These are phyloP conservation scores for Aurelia aurita DNA, from an alignment of 30 jellyfish, hydroid and myxozoan species.

Conservation along the genomic window DNA sequence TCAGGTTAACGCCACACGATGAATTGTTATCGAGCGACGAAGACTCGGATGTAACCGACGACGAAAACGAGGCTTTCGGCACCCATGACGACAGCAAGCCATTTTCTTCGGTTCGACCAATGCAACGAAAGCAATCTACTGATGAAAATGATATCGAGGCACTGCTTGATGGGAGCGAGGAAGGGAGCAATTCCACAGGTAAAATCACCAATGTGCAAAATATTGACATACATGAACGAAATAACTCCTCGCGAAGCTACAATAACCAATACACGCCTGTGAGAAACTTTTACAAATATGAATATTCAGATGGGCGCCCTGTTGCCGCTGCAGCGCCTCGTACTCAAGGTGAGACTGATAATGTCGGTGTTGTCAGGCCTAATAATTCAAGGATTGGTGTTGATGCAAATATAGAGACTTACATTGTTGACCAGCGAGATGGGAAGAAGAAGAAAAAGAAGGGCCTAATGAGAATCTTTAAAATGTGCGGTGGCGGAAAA, in stretches of 20 bases:
- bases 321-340: constrained; percentile 68
- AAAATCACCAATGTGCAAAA: constrained; percentile 32
- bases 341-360: constrained; percentile 70
- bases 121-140: constrained; percentile 60
- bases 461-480: constrained; percentile 82
- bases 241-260: constrained; percentile 59
- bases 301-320: constrained; percentile 76
- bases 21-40: constrained; percentile 37
- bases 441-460: constrained; percentile 80
- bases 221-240: constrained; percentile 50
- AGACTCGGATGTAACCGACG: constrained; percentile 54
- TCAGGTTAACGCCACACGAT: constrained; percentile 44
- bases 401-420: constrained; percentile 67
- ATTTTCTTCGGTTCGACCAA: constrained; percentile 83
- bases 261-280: constrained; percentile 74
- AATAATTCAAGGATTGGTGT: constrained; percentile 87
- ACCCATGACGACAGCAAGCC: constrained; percentile 56
- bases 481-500: constrained; percentile 83
- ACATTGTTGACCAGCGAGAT: constrained; percentile 28
- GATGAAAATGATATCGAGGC: constrained; percentile 44
- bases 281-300: constrained; percentile 70
- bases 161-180: not conserved
- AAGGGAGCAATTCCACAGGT: not conserved
- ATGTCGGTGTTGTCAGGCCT: constrained; percentile 88
- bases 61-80: constrained; percentile 40